phyloP scores from a whole-genome alignment of 2,113 vertebrate genomes.

The Brachypodius melanocephalos region DNA sequence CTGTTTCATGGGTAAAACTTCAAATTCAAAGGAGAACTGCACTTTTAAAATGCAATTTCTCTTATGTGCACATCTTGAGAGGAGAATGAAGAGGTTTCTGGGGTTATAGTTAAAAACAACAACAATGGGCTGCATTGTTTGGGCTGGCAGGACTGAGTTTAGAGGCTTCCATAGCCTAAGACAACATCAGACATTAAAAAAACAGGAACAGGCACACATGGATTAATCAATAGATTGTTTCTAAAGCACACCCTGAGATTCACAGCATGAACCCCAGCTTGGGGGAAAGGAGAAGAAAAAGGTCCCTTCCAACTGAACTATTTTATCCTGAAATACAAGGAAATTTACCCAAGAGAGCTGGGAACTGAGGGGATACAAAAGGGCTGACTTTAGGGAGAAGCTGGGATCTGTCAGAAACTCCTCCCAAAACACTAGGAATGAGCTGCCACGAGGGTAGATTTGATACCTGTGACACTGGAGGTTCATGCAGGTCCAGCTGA shows the following conservation, averaged over 20 bases:
- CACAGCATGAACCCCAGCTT: not conserved
- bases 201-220: not conserved
- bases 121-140: not conserved
- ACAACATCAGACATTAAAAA: not conserved
- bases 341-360: not conserved
- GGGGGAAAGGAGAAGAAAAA: not conserved
- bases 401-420: not conserved
- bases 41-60: not conserved
- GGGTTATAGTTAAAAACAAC: not conserved
- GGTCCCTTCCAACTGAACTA: not conserved
- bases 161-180: not conserved
- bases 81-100: not conserved
- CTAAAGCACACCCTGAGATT: not conserved
- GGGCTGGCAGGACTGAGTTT: not conserved
- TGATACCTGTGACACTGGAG: conserved; percentile 93
- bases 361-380: not conserved
- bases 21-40: not conserved
- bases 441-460: not conserved
- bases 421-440: not conserved
- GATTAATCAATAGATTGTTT: not conserved
- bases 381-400: not conserved
- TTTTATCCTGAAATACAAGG: not conserved
- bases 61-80: not conserved
- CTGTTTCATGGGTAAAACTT: not conserved
- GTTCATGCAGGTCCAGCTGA: conserved; percentile 94